Conservation (phyloP, 2,797 vertebrate species). For the Clarias laeviceps region DNA sequence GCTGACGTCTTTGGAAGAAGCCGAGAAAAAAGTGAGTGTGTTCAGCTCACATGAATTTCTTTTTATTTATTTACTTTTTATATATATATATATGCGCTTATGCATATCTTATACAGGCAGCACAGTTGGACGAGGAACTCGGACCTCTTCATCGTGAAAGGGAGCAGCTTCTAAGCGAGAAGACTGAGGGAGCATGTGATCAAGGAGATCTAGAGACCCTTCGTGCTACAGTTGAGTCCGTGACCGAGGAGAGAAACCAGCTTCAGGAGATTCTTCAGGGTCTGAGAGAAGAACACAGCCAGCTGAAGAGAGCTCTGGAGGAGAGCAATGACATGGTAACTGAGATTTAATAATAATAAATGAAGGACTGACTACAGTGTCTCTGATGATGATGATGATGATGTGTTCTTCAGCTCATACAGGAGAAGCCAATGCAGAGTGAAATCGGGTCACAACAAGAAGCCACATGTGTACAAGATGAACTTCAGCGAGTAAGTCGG, state of each 20-base stretch:
- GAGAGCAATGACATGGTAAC: constrained; percentile 67
- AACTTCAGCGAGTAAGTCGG: constrained; percentile 38
- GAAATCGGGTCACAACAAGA: constrained; percentile 10
- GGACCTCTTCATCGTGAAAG: constrained; percentile 49
- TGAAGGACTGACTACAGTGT: neutral
- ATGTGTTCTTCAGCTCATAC: constrained; percentile 35
- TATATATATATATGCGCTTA: neutral
- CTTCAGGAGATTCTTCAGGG: constrained; percentile 66
- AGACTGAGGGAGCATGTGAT: neutral
- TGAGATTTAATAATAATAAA: neutral
- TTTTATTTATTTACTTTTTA: neutral
- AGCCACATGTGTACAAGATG: constrained; percentile 16
- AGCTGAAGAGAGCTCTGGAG: constrained; percentile 63
- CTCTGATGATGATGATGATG: neutral
- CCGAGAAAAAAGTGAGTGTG: constrained; percentile 20
- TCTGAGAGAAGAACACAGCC: constrained; percentile 67
- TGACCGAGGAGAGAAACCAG: constrained; percentile 75
- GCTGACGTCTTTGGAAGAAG: constrained; percentile 18
- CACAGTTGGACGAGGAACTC: constrained; percentile 45
- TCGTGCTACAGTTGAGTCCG: constrained; percentile 58
- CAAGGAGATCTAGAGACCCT: constrained; percentile 59
- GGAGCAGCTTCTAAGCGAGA: constrained; percentile 49
- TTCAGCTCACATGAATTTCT: neutral
- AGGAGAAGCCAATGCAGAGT: constrained; percentile 31
- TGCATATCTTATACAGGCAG: constrained; percentile 18